Base-by-base conservation (phyloP, 2,113 vertebrate genomes). In the Meleagris gallopavo region DNA sequence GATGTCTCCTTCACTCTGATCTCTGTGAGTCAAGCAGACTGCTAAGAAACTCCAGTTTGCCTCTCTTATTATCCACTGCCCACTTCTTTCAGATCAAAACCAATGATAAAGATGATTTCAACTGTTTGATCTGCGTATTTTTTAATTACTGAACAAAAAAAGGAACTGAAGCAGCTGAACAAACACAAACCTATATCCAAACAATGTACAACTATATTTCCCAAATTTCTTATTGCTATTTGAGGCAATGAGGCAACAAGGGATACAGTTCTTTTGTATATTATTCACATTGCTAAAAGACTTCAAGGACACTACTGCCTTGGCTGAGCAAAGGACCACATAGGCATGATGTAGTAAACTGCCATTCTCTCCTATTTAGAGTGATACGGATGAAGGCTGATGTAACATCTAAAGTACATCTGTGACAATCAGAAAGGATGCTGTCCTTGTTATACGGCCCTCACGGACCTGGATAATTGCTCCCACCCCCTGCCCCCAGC, bases 321-420 rank as follows among this genome's bases (percentile, higher is more conserved):
- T 91, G 90, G 41, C 64, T 88, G 60, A 73, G 36, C 54, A 76
- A 66, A 93, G 64, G 41, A 71, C 76, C 41, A 36, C 54, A 88
- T 73, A 73, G 27, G 9, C 54, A 36, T 60, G 76, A 55, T 25
- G 34, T 25, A 88, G 60, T 71, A 88, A 93, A 91, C 85, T 83
- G 52, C 57, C 11, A 50, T 48, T 86, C 86, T 87, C 30, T 86
- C 34, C 89, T 83, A 66, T 60, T 87, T 85, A 43, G 62, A 27
- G 24, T 79, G 36, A 84, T 92, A 20, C 88, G 43, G 18, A n/a
- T 93, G 84, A 92, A 96, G 78, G 89, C 50, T 89, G 78, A 76
- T 36, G 24, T 55, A 91, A 41, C 60, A 90, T n/a, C 66, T 92
- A 41, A 88, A 65, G 40, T 46, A 62, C 65, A 32, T 55, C 21